phyloP scores from a whole-genome alignment of 2,888 invertebrate species.

The Penaeus monodon region DNA sequence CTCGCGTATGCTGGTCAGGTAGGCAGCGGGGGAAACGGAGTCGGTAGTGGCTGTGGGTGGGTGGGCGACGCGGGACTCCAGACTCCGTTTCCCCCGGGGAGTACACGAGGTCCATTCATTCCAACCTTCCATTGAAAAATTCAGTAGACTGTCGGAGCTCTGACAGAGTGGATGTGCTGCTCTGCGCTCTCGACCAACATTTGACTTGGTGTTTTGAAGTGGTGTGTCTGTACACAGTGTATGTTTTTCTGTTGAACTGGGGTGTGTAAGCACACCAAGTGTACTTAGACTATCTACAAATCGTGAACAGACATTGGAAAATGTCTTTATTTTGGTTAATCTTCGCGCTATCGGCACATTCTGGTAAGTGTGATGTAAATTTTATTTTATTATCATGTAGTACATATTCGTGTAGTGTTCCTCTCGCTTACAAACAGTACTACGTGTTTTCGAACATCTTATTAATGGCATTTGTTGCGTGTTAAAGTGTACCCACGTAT shows the following conservation, averaged over 20 bases:
- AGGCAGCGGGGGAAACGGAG: slow-evolving; percentile 44
- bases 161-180: slow-evolving; percentile 16
- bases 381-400: background rate
- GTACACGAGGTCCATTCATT: slow-evolving; percentile 61
- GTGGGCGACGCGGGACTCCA: background rate
- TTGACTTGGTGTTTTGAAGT: background rate
- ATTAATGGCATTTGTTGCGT: no score
- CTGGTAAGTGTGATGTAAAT: slow-evolving; percentile 31
- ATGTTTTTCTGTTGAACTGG: slow-evolving; percentile 7
- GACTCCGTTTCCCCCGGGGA: slow-evolving; percentile 41
- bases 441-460: no score
- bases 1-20: slow-evolving; percentile 48
- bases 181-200: slow-evolving; percentile 11
- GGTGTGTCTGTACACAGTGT: background rate
- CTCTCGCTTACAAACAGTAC: no score
- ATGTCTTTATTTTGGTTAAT: slow-evolving; percentile 30
- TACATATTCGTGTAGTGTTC: no score
- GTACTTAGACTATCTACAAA: slow-evolving; percentile 1
- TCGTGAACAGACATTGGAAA: background rate
- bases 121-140: slow-evolving; percentile 53
- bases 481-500: no score
- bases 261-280: slow-evolving; percentile 1
- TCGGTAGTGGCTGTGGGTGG: slow-evolving; percentile 14
- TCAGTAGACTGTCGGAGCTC: slow-evolving; percentile 46
- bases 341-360: slow-evolving; percentile 13